Base-by-base conservation (phyloP, 2,888 invertebrate species). In the Torymus texanus region DNA sequence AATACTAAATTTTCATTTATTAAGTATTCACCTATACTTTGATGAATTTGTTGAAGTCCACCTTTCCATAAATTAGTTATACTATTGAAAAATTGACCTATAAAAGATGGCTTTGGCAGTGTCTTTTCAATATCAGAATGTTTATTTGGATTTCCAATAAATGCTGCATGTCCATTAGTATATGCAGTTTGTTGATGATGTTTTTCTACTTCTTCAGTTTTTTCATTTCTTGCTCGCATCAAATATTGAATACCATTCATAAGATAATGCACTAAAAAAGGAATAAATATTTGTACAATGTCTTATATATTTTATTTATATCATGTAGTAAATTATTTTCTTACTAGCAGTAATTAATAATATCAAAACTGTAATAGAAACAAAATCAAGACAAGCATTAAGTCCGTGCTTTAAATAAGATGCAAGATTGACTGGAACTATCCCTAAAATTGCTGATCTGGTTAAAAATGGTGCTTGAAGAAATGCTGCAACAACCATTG, bases 401-500 rank as follows among this genome's bases (percentile, higher is more conserved):
- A 84, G 82, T 58, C 90, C 90, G 72, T 89, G 88, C 79, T 89
- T 89, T 71, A 88, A 86, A 72, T 86, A 88, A 0, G 88, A 84
- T 18, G 83, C 70, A 10, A 90, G 83, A 84, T 90, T 90, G 21
- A 90, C 68, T 2, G 90, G 90, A 24, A 89, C 85, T 24, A 90
- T 81, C 51, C 85, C 86, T 83, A 90, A 81, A 59, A 90, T 88
- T 2, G 87, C 85, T 12, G 84, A 81, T 83, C 90, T 85, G 0
- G 89, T 90, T 67, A 88, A 81, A 62, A 87, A 83, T 12, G 90
- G 90, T 10, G 88, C 88, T 82, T 89, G 85, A 16, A 90, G 83
- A 78, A 90, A 90, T 10, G 90, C 85, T 8, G 90, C 87, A n/a
- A 88, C 79, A 67, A 90, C 82, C 90, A 90, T 90, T 10, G 88